Percentiles rank a stretch among this genome's conserved stretches.
Conservation (phyloP, 2,797 vertebrate genomes). For the Pseudopleuronectes americanus region DNA sequence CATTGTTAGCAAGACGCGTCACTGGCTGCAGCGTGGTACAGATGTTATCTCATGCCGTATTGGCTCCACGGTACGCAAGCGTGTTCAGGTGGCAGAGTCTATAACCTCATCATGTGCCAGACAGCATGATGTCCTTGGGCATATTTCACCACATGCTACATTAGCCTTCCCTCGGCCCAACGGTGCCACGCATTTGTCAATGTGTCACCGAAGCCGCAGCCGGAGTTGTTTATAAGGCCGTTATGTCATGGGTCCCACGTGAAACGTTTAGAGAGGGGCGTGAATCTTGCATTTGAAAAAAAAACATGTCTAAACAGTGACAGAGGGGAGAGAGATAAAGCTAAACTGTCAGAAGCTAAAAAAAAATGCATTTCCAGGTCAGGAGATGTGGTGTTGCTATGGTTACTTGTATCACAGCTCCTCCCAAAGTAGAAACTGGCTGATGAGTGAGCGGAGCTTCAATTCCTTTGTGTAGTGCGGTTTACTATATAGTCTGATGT, state of each 20-base stretch:
- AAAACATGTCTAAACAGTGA: constrained; percentile 11
- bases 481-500: not conserved
- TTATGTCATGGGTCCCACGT: constrained; percentile 21
- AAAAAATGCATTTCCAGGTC: constrained; percentile 29
- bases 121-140: constrained; percentile 57
- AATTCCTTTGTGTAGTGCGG: not conserved
- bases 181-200: constrained; percentile 54
- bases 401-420: constrained; percentile 48
- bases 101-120: constrained; percentile 46
- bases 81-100: constrained; percentile 39
- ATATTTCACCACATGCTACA: constrained; percentile 63
- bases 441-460: constrained; percentile 3
- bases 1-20: constrained; percentile 40
- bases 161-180: constrained; percentile 40
- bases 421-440: constrained; percentile 20
- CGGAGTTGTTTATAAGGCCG: constrained; percentile 40
- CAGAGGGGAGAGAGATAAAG: constrained; percentile 12
- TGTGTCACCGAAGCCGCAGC: constrained; percentile 41
- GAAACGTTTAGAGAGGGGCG: constrained; percentile 21
- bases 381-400: constrained; percentile 54
- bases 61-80: constrained; percentile 29
- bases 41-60: constrained; percentile 21
- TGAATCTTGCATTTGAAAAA: not conserved
- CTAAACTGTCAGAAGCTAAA: constrained; percentile 11
- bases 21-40: not conserved